Conservation (phyloP, 2,797 vertebrate species). For the Zenarchopterus dispar region DNA sequence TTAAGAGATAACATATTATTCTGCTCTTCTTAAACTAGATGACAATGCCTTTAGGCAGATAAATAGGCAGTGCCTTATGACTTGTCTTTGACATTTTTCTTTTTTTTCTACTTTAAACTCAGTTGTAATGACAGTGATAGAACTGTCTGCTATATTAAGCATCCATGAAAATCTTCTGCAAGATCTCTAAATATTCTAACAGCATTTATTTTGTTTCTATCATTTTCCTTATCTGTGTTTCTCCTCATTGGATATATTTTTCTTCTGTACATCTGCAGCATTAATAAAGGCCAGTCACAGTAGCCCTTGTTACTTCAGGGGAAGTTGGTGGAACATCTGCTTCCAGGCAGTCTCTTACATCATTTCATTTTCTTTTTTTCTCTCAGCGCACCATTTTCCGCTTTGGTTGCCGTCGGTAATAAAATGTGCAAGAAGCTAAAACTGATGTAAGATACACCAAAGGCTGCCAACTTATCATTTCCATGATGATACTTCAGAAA, state of each 20-base stretch:
- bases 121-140: conserved; percentile 24
- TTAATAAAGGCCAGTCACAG: conserved; percentile 57
- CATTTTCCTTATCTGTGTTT: conserved; percentile 41
- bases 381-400: conserved; percentile 37
- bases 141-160: conserved; percentile 16
- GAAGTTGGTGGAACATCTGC: conserved; percentile 51
- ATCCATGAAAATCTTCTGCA: conserved; percentile 36
- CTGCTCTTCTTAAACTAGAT: background rate
- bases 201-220: conserved; percentile 32
- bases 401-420: conserved; percentile 52
- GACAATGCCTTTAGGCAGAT: too few relatives aligned
- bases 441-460: conserved; percentile 70
- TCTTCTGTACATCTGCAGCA: conserved; percentile 42
- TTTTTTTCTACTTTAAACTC: background rate
- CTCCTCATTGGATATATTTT: conserved; percentile 12
- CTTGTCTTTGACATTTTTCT: too few relatives aligned
- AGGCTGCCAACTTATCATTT: conserved; percentile 44
- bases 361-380: conserved; percentile 57
- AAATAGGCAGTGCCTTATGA: too few relatives aligned
- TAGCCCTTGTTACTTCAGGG: conserved; percentile 44
- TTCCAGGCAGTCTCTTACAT: conserved; percentile 67
- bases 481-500: conserved; percentile 40
- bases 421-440: conserved; percentile 40
- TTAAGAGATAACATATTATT: background rate
- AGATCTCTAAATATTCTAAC: conserved; percentile 32